Evolutionary conservation across 2,113 vertebrate genomes (phyloP).

Genomic region (Ciconia boyciana): DNA sequence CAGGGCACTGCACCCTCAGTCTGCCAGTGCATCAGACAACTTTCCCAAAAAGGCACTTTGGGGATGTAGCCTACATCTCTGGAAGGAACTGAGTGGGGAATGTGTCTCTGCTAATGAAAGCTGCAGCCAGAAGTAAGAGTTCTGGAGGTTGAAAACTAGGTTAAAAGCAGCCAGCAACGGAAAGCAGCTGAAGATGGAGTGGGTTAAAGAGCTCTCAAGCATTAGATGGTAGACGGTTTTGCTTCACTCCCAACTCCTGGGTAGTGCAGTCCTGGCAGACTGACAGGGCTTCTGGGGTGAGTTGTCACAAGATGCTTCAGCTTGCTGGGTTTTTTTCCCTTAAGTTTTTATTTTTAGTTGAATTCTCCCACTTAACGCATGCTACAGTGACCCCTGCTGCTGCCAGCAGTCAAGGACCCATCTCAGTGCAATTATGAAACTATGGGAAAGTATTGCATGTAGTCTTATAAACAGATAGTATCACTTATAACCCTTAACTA

Average conservation of each 20-base stretch:
- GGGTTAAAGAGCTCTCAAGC: slow-evolving; percentile 25
- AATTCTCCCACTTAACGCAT: not conserved
- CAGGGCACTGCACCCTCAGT: not conserved
- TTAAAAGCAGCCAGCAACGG: slow-evolving; percentile 16
- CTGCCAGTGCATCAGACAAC: not conserved
- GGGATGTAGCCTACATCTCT: slow-evolving; percentile 44
- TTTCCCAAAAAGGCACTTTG: slow-evolving; percentile 19
- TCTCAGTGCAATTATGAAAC: not conserved
- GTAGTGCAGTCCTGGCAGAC: slow-evolving; percentile 14
- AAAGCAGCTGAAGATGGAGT: slow-evolving; percentile 12
- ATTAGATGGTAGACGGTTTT: not conserved
- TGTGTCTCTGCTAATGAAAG: slow-evolving; percentile 15
- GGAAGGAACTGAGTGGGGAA: slow-evolving; percentile 10
- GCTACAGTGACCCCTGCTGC: slow-evolving; percentile 4
- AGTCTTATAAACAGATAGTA: not conserved
- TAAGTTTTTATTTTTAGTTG: slow-evolving; percentile 14
- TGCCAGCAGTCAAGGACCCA: not conserved
- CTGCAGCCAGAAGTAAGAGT: slow-evolving; percentile 29
- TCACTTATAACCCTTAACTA: not conserved
- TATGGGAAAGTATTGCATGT: not conserved
- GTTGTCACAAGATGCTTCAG: slow-evolving; percentile 17
- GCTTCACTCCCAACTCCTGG: not conserved
- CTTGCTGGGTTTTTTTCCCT: not conserved
- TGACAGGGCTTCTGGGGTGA: slow-evolving; percentile 15
- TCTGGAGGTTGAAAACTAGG: slow-evolving; percentile 39